phyloP scores from a whole-genome alignment of 2,888 invertebrate species.

The Galerucella calmariensis region DNA sequence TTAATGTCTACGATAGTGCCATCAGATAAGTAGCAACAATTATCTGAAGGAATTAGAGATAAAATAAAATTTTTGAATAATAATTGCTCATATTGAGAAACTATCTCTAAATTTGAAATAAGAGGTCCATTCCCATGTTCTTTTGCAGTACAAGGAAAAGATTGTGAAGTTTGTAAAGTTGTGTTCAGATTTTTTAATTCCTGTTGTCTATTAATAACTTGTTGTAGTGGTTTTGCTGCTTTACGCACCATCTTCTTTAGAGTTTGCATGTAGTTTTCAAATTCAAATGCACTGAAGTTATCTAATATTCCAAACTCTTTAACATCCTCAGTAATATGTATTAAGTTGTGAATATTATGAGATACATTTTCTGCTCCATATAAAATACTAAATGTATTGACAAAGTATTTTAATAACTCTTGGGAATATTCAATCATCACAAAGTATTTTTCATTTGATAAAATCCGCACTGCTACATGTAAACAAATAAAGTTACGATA shows the following conservation, averaged over 20 bases:
- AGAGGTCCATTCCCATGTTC: slow-evolving; percentile 16
- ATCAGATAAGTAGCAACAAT: slow-evolving; percentile 26
- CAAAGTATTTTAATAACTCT: no score
- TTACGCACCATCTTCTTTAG: slow-evolving; percentile 24
- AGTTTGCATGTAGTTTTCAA: slow-evolving; percentile 33
- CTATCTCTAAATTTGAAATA: slow-evolving; percentile 1
- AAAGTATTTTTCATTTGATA: no score
- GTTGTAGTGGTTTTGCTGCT: slow-evolving; percentile 29
- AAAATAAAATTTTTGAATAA: slow-evolving; percentile 26
- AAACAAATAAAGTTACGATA: no score
- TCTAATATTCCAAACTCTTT: slow-evolving; percentile 24
- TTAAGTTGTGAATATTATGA: neutral
- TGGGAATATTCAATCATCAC: no score
- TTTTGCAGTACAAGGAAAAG: slow-evolving; percentile 12
- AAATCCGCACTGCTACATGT: no score
- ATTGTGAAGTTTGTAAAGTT: slow-evolving; percentile 11
- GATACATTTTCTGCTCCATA: no score
- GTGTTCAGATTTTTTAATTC: slow-evolving; percentile 17
- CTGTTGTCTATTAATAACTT: slow-evolving; percentile 28
- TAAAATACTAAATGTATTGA: no score
- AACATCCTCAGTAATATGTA: slow-evolving; percentile 28
- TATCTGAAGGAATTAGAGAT: slow-evolving; percentile 16
- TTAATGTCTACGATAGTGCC: slow-evolving; percentile 19
- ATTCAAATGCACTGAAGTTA: slow-evolving; percentile 27
- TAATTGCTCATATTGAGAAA: slow-evolving; percentile 28